Evolutionary conservation across 2,797 vertebrate species (phyloP).

Genomic region (Loris lydekkerianus): DNA sequence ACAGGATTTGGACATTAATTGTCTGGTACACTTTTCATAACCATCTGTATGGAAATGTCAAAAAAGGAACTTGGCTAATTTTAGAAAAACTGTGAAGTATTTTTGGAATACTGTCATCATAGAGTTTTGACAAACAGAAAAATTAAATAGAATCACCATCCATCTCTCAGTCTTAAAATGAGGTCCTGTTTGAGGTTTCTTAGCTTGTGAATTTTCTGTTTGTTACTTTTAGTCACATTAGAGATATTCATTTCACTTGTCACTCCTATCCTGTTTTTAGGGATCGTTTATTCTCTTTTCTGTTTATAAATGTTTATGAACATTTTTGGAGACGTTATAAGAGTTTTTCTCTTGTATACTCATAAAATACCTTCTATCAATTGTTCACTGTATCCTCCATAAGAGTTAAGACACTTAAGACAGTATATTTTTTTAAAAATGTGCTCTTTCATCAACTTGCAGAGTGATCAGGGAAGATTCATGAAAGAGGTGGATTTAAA

Average conservation of each 20-base stretch:
- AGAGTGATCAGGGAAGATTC: not conserved
- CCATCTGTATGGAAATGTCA: not conserved
- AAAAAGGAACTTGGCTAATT: slow-evolving; percentile 42
- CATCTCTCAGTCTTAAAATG: not conserved
- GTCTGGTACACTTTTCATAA: not conserved
- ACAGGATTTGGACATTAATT: not conserved
- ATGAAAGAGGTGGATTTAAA: not conserved
- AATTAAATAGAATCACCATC: not conserved
- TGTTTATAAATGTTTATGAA: slow-evolving; percentile 1
- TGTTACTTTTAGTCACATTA: not conserved
- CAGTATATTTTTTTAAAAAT: too few species aligned
- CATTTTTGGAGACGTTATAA: not conserved
- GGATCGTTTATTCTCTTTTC: not conserved
- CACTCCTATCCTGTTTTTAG: not conserved
- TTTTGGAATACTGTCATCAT: not conserved
- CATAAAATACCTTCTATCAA: not conserved
- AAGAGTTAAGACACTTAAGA: not conserved
- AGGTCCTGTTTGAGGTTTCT: not conserved
- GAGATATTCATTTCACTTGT: not conserved
- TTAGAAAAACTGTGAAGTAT: slow-evolving; percentile 16
- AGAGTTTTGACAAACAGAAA: not conserved
- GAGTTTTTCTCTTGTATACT: not conserved
- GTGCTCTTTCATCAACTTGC: not conserved
- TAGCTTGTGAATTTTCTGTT: not conserved
- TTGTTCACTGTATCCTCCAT: not conserved